Base-by-base conservation (phyloP, 2,797 vertebrate species). In the Hoplostethus atlanticus region DNA sequence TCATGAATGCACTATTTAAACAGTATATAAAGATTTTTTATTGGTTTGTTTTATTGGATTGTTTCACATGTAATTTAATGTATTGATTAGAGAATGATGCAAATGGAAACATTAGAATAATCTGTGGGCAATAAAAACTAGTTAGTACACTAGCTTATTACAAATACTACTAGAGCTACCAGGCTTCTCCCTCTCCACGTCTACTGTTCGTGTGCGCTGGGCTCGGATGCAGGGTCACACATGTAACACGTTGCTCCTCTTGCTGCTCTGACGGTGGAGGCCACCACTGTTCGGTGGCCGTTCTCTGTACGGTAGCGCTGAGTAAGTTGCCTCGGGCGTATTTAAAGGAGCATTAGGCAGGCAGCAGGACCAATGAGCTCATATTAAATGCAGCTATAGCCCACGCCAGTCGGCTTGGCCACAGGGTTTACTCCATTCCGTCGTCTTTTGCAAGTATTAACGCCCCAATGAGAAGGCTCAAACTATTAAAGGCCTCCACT, bases 321-420 rank as follows among this genome's bases (percentile, higher is more conserved):
- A 28, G 28, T 28, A 28, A 28, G 28, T 28, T 28, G 28, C 28
- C 28, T 28, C 28, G 28, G 28, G 28, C 1, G 28, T 28, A 28
- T 28, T 28, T 28, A 59, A 65, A 77, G 64, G 66, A 61, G 65
- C 57, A 60, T 55, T 64, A 64, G 72, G 73, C 73, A 56, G 76
- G 66, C 69, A 68, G 55, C 38, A 50, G 25, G 58, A 62, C 65
- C 47, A 56, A 64, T 40, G 66, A 64, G 65, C 76, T 84, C 68
- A 58, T 62, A 56, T 71, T 21, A 76, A 69, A 84, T 42, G 40
- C 40, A 48, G 17, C 63, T 48, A 53, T n/a, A 36, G 59, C 21
- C 60, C 47, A 30, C 47, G 66, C 72, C 74, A 83, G 67, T n/a
- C 66, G 17, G 54, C 44, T 72, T 77, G 75, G 75, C 67, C 55